phyloP scores from a whole-genome alignment of 2,888 invertebrate species.

The Darwinula stevensoni region DNA sequence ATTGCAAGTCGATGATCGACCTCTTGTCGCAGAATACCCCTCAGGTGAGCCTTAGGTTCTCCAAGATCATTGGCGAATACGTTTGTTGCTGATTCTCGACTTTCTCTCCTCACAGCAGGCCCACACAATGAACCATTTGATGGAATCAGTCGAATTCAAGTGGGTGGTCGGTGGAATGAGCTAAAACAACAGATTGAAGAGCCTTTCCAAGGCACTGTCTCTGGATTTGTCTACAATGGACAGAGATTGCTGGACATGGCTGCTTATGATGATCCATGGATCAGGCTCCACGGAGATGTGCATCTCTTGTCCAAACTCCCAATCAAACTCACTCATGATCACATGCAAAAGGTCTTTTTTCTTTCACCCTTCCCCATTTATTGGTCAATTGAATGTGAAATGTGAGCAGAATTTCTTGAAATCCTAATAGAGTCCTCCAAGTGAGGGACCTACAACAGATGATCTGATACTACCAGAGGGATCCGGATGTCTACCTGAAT shows the following conservation, averaged over 20 bases:
- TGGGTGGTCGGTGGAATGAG: conserved; percentile 50
- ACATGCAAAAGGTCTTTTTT: not conserved
- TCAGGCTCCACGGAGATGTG: conserved; percentile 51
- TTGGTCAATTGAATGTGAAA: no score
- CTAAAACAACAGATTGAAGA: conserved; percentile 36
- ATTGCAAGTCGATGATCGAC: conserved; percentile 67
- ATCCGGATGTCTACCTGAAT: not conserved
- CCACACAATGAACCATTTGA: conserved; percentile 64
- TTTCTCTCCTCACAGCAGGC: conserved; percentile 24
- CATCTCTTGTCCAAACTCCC: conserved; percentile 16
- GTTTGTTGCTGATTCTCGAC: no score
- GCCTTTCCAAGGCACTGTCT: conserved; percentile 57
- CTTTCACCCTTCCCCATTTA: no score
- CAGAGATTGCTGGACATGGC: conserved; percentile 45
- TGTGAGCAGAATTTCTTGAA: not conserved
- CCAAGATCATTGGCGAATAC: no score
- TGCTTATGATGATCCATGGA: conserved; percentile 46
- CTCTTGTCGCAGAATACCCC: conserved; percentile 51
- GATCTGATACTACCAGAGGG: not conserved
- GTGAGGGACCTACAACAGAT: not conserved
- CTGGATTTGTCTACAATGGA: conserved; percentile 66
- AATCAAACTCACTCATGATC: not conserved
- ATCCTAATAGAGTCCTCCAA: conserved; percentile 1
- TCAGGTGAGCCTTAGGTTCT: conserved; percentile 34
- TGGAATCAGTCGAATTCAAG: conserved; percentile 57